phyloP scores from a whole-genome alignment of 2,888 invertebrate genomes.

The Dasysyrphus tricinctus region DNA sequence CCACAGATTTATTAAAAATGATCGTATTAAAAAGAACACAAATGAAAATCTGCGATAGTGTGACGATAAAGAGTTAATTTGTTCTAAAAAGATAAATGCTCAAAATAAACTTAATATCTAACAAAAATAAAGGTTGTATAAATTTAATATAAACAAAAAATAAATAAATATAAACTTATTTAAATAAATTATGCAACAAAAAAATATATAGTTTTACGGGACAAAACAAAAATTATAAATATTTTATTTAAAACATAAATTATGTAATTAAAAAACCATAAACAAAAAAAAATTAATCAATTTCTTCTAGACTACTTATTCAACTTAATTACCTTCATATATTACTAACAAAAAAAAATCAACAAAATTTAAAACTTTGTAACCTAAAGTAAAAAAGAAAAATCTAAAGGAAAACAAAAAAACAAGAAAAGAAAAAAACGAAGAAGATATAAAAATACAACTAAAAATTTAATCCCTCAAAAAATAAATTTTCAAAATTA shows the following conservation, averaged over 20 bases:
- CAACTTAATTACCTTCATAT: slow-evolving; percentile 22
- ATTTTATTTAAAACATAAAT: slow-evolving; percentile 20
- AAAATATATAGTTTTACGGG: slow-evolving; percentile 1
- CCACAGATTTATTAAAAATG: slow-evolving; percentile 33
- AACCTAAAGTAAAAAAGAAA: slow-evolving; percentile 35
- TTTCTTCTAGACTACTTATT: slow-evolving; percentile 41
- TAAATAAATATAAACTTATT: not conserved
- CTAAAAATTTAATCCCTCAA: slow-evolving; percentile 80
- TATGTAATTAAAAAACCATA: slow-evolving; percentile 28
- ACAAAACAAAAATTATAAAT: slow-evolving; percentile 10
- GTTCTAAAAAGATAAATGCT: slow-evolving; percentile 17
- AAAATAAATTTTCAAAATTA: slow-evolving; percentile 83
- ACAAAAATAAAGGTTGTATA: slow-evolving; percentile 32
- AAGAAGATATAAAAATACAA: slow-evolving; percentile 74
- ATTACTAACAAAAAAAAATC: slow-evolving; percentile 61
- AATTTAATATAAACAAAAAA: slow-evolving; percentile 10
- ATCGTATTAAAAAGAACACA: slow-evolving; percentile 25
- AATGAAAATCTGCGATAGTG: slow-evolving; percentile 15
- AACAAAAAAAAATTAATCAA: slow-evolving; percentile 27
- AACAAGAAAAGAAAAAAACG: slow-evolving; percentile 43
- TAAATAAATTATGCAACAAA: slow-evolving; percentile 18
- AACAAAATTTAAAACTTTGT: slow-evolving; percentile 62
- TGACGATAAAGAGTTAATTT: slow-evolving; percentile 3
- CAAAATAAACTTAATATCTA: slow-evolving; percentile 27
- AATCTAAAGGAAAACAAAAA: slow-evolving; percentile 5